A percentile compares a stretch with the other conserved stretches of the same genome.
phyloP scores from a whole-genome alignment of 2,797 vertebrate genomes.

The Smutsia temminckii region DNA sequence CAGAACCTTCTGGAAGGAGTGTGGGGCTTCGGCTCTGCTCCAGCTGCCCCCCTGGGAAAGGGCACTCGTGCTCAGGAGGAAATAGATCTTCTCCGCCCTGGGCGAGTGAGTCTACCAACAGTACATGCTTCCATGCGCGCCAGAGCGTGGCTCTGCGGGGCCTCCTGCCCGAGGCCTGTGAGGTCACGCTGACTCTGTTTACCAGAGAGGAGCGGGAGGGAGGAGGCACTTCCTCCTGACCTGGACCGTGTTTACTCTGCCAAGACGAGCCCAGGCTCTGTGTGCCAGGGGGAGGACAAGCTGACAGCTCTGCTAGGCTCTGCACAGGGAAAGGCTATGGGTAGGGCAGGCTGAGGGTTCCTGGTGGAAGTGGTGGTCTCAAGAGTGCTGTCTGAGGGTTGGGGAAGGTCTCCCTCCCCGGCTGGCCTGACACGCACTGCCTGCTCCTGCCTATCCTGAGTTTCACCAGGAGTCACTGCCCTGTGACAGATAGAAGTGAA shows the following conservation, averaged over 20 bases:
- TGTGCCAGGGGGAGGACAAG: background rate
- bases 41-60: background rate
- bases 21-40: background rate
- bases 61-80: background rate
- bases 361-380: rapidly evolving
- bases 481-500: background rate
- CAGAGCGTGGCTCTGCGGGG: rapidly evolving
- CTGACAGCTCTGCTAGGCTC: background rate
- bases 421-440: background rate
- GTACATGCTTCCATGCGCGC: rapidly evolving
- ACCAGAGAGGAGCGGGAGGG: background rate
- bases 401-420: background rate
- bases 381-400: background rate
- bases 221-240: background rate
- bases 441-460: background rate
- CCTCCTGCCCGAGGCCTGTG: background rate
- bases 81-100: background rate
- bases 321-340: background rate
- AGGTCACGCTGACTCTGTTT: background rate
- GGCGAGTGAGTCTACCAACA: rapidly evolving
- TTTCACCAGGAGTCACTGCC: background rate
- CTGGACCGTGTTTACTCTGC: background rate
- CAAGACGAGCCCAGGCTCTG: background rate
- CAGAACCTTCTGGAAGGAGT: background rate
- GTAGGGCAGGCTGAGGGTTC: background rate